Conservation (phyloP, 2,888 invertebrate species). For the Cerastis rubricosa region DNA sequence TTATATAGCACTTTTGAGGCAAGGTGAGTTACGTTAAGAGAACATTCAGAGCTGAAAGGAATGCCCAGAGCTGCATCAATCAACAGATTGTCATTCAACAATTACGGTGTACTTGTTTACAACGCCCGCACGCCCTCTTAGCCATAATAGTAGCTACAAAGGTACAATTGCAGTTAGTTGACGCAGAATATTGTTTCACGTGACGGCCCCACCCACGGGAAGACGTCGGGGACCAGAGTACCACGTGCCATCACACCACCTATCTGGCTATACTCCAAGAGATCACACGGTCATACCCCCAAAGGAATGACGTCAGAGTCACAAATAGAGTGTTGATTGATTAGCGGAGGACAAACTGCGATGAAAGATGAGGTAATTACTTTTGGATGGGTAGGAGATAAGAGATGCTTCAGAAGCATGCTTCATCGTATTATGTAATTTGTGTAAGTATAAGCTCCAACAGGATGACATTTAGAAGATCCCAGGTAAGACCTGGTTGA, state of each 20-base stretch:
- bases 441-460: background rate
- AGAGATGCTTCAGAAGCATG: background rate
- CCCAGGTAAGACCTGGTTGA: background rate
- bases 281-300: conserved; percentile 75
- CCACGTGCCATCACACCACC: conserved; percentile 68
- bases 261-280: conserved; percentile 66
- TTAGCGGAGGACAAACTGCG: conserved; percentile 17
- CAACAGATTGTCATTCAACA: background rate
- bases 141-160: conserved; percentile 32
- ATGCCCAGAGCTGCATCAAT: conserved; percentile 1
- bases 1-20: background rate
- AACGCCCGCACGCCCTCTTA: background rate
- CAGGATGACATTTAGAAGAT: background rate
- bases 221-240: conserved; percentile 47
- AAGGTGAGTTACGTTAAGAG: background rate
- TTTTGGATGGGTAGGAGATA: background rate
- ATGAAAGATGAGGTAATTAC: conserved; percentile 26
- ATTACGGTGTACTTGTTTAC: conserved; percentile 34
- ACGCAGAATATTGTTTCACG: conserved; percentile 49
- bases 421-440: no score
- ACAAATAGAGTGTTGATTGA: conserved; percentile 41
- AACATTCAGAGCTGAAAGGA: conserved; percentile 13
- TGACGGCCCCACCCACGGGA: conserved; percentile 52
- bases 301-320: conserved; percentile 62
- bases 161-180: conserved; percentile 28